A percentile compares a stretch with the other conserved stretches of the same genome.
These are phyloP conservation scores for Stenopsyche tienmushanensis DNA, from an alignment of 1,140 invertebrate species.

Conservation along the genomic window DNA sequence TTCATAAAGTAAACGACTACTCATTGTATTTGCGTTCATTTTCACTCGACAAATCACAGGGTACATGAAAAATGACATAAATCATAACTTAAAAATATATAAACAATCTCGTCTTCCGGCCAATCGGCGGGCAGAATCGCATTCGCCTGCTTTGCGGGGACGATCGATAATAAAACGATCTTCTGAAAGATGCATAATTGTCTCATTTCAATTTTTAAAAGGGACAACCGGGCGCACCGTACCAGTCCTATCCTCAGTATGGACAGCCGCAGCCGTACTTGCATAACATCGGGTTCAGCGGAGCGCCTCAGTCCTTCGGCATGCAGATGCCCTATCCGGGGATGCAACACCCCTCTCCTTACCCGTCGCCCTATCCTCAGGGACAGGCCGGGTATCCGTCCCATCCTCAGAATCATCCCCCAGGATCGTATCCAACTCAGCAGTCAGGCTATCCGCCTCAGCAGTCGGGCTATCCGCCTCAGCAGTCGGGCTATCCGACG, in stretches of 20 bases:
- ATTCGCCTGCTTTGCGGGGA: too few relatives aligned
- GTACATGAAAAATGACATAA: too few relatives aligned
- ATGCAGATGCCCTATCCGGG: slow-evolving; percentile 54
- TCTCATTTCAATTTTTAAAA: slow-evolving; percentile 51
- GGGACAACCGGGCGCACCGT: slow-evolving; percentile 44
- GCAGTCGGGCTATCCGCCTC: slow-evolving; percentile 19
- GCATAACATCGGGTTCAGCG: slow-evolving; percentile 54
- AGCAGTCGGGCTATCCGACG: slow-evolving; percentile 39
- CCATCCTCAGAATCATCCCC: slow-evolving; percentile 9
- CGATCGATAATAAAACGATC: too few relatives aligned
- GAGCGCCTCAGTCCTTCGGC: slow-evolving; percentile 54
- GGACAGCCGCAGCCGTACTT: slow-evolving; percentile 49
- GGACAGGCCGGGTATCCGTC: slow-evolving; percentile 42
- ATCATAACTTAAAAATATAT: too few relatives aligned
- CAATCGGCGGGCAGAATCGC: too few relatives aligned
- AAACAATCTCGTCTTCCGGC: too few relatives aligned
- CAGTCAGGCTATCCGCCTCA: slow-evolving; percentile 36
- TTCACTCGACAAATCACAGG: too few relatives aligned
- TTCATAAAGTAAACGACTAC: too few relatives aligned
- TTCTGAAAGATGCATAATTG: too few relatives aligned
- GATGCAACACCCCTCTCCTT: slow-evolving; percentile 43
- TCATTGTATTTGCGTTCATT: too few relatives aligned
- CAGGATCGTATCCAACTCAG: slow-evolving; percentile 15
- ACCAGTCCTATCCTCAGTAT: slow-evolving; percentile 41
- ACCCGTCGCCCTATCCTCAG: slow-evolving; percentile 47